Evolutionary conservation across 2,113 vertebrate genomes (phyloP), one percentile per base, ranked within the genome.

Genomic region (Rostratula benghalensis): DNA sequence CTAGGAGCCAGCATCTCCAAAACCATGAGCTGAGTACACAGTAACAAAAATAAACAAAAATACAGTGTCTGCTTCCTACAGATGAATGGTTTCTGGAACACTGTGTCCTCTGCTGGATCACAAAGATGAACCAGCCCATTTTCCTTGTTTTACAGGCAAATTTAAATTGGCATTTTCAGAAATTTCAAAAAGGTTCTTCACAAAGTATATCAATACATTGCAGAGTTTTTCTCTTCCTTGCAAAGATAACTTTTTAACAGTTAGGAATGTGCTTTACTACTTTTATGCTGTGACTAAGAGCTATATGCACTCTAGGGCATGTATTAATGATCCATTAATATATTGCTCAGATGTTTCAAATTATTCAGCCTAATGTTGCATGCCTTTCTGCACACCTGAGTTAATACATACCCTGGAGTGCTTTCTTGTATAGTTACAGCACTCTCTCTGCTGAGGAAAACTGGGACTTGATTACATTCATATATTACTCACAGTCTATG

Each of bases 401-500:
- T 88, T 94, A 93, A 96, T 70, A 88, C 51, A 90, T 60, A 88
- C 30, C 59, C 83, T 48, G 46, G 39, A 92, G 90, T 86, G 54
- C 85, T 91, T 89, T 74, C 71, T 87, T 88, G 67, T 46, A 17
- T 70, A 76, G 85, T 88, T 95, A 88, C 43, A 86, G 68, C 75
- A 88, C 79, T 80, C 78, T 63, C 17, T 67, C 79, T 70, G 10
- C 63, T 63, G 83, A 43, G 75, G 63, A 93, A 95, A 92, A 65
- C 18, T 39, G 39, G 46, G 51, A 90, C 63, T 86, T 95, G 90
- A 96, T 92, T 94, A 82, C 79, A 83, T 67, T 68, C 63, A 70
- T 92, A 70, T 83, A 95, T 97, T 91, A 96, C 88, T 96, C 90
- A 94, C 20, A 93, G 75, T 33, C 25, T 35, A 70, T 86, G 79